These are phyloP conservation scores for Pseudococcus jackbeardsleyi DNA, from an alignment of 2,888 invertebrate genomes.

Conservation along the genomic window DNA sequence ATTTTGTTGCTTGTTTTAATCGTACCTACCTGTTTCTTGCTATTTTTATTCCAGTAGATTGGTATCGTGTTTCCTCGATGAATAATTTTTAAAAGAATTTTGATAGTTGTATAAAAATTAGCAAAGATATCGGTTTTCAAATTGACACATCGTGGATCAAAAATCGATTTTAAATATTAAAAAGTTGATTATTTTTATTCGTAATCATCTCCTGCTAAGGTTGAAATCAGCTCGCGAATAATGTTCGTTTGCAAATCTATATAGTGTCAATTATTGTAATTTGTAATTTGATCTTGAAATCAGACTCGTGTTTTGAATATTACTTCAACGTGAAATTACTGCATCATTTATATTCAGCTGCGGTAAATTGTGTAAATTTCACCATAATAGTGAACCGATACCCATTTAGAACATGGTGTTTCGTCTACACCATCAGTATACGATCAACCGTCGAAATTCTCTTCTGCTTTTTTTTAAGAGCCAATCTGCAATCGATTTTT, in stretches of 20 bases:
- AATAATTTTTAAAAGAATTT: not conserved
- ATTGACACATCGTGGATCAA: not conserved
- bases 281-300: conserved; percentile 63
- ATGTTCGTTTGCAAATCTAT: not conserved
- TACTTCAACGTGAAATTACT: conserved; percentile 55
- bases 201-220: not conserved
- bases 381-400: conserved; percentile 35
- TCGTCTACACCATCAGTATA: not conserved
- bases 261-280: conserved; percentile 55
- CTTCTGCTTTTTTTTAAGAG: not conserved
- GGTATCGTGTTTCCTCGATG: not conserved
- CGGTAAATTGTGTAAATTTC: conserved; percentile 61
- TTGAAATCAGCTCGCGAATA: not conserved
- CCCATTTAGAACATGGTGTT: conserved; percentile 23
- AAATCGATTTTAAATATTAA: not conserved
- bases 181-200: not conserved
- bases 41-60: not conserved
- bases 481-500: not conserved
- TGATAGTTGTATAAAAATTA: not conserved
- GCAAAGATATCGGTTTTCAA: no score
- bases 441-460: not conserved
- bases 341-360: conserved; percentile 60
- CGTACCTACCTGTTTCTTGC: not conserved
- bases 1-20: not conserved
- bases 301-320: conserved; percentile 62